Conservation (phyloP, 2,113 vertebrate genomes). For the Crotophaga sulcirostris region DNA sequence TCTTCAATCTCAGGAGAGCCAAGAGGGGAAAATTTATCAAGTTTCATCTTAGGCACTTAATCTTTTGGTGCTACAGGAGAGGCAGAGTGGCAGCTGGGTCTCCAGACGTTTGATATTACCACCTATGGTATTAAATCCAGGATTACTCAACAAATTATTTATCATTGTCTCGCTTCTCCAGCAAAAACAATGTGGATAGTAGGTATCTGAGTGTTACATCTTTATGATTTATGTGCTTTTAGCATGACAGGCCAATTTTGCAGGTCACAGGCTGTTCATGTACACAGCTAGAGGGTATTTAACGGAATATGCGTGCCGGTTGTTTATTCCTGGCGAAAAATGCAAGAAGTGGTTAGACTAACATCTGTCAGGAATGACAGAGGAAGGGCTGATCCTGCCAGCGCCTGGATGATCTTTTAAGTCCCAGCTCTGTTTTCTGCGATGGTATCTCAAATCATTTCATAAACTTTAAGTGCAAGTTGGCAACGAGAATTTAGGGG, state of each 20-base stretch:
- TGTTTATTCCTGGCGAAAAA: constrained; percentile 29
- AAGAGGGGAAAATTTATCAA: constrained; percentile 21
- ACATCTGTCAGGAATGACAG: constrained; percentile 5
- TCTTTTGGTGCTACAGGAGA: neutral
- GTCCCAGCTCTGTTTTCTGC: neutral
- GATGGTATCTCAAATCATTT: neutral
- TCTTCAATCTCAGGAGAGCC: neutral
- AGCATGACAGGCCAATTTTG: neutral
- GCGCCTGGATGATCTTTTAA: neutral
- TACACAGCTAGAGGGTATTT: neutral
- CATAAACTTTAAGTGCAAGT: neutral
- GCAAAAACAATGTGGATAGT: neutral
- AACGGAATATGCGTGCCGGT: neutral
- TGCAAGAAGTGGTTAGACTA: neutral
- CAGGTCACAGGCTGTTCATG: neutral
- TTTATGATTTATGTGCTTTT: constrained; percentile 29
- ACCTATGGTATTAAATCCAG: constrained; percentile 6
- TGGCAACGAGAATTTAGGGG: neutral
- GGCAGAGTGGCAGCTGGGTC: constrained; percentile 18
- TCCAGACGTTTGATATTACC: neutral
- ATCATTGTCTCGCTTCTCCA: neutral
- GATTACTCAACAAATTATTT: neutral
- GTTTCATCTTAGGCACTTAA: constrained; percentile 35
- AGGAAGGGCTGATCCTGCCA: neutral
- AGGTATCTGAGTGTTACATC: neutral